Base-by-base conservation (phyloP, 2,888 invertebrate genomes). In the Hanleya hanleyi region DNA sequence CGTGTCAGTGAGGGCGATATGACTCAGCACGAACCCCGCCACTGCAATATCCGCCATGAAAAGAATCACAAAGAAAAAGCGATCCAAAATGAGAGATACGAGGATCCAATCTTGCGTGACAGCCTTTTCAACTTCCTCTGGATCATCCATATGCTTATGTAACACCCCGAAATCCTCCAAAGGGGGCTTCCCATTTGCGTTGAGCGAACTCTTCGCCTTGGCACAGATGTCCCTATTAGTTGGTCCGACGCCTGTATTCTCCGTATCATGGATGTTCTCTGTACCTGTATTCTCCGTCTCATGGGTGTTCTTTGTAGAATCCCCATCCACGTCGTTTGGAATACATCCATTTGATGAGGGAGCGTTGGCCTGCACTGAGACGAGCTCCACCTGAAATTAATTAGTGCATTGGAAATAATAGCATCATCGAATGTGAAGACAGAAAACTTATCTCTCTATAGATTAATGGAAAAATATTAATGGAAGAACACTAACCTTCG, bases 51-150 rank as follows among this genome's bases (percentile, higher is more conserved):
- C 26, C 15, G 15, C 64, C 15, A 64, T 37, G 38, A 37, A n/a
- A 9, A 26, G 9, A 4, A 64, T 36, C n/a, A 64, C 36, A 64
- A 64, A 64, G 64, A 64, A 64, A 64, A 64, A 64, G 15, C 64
- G 18, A 29, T 64, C 64, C 37, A 64, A 18, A 18, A 64, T 37
- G 15, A 64, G 9, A 37, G 64, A 64, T 15, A 64, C 64, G 35
- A 37, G n/a, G 5, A 37, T 18, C 64, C 64, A 64, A 12, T 64
- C 64, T 26, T 37, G 64, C 3, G 36, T 37, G 18, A 37, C n/a
- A 37, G 18, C 37, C 36, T 64, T 64, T 15, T 37, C 35, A 5
- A 2, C 36, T 1, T 35, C 64, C 22, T 64, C 64, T 26, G 22
- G 12, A 32, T 57, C 22, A 15, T 57, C 57, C 2, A 57, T 57